Conservation (phyloP, 2,113 vertebrate genomes). For the Cyprinodon brontotheroides region DNA sequence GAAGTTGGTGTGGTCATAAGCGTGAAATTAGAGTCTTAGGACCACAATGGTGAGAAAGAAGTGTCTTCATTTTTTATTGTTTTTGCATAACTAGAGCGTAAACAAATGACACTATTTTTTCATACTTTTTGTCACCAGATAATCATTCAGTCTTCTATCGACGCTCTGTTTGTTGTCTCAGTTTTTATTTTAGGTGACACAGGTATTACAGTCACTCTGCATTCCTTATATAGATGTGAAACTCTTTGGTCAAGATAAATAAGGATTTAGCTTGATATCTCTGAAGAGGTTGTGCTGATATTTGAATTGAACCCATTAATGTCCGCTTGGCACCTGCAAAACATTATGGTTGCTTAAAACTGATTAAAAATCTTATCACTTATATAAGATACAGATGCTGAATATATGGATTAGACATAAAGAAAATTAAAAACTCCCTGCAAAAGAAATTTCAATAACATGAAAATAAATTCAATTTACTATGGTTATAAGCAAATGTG, state of each 20-base stretch:
- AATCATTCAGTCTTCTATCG: neutral
- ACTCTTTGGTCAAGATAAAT: neutral
- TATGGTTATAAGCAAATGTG: neutral
- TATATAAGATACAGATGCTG: neutral
- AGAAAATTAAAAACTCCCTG: too few species aligned
- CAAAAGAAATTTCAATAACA: too few species aligned
- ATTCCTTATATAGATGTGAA: neutral
- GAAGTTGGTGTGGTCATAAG: slow-evolving; percentile 22
- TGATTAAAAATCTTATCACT: neutral
- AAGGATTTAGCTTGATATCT: neutral
- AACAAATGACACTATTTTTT: neutral
- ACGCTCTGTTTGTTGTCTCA: neutral
- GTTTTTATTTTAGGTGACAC: neutral
- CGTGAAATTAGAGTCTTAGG: slow-evolving; percentile 20
- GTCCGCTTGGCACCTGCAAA: too few species aligned
- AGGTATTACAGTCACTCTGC: too few species aligned
- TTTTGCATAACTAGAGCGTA: neutral
- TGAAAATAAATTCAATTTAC: neutral
- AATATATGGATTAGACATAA: too few species aligned
- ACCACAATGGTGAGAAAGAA: slow-evolving; percentile 9
- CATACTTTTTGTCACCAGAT: neutral
- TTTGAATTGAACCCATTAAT: neutral
- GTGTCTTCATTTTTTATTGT: neutral
- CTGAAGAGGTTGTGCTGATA: neutral
- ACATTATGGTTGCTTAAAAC: neutral